phyloP scores from a whole-genome alignment of 2,888 invertebrate species.

The Coleophora deauratella region DNA sequence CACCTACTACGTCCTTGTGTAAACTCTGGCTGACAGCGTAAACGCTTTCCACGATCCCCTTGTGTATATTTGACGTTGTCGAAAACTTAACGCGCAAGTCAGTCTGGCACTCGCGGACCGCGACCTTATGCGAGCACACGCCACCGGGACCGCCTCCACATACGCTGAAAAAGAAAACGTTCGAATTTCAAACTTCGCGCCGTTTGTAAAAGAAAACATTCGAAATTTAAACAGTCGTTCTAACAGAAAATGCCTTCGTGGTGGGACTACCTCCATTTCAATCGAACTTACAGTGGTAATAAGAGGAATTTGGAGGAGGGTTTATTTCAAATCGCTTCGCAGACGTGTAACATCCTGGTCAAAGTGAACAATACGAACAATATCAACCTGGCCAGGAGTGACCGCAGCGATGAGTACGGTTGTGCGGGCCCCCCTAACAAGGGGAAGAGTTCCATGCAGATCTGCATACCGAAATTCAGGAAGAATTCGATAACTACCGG shows the following conservation, averaged over 20 bases:
- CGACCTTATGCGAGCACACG: constrained; percentile 27
- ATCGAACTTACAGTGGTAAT: constrained; percentile 57
- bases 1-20: too few relatives aligned
- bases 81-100: constrained; percentile 62
- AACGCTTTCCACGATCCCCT: too few relatives aligned
- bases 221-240: too few relatives aligned
- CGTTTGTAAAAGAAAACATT: too few relatives aligned
- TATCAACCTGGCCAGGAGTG: constrained; percentile 78
- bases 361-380: constrained; percentile 85
- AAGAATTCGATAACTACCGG: constrained; percentile 66
- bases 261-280: constrained; percentile 76
- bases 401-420: constrained; percentile 77
- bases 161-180: background rate
- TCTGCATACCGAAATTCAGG: constrained; percentile 73
- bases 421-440: constrained; percentile 54
- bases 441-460: constrained; percentile 64
- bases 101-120: constrained; percentile 27
- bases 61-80: background rate
- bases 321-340: constrained; percentile 84
- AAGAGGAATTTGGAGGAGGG: constrained; percentile 82
- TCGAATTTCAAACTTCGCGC: background rate
- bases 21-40: too few relatives aligned
- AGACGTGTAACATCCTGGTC: constrained; percentile 84
- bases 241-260: constrained; percentile 67
- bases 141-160: background rate